These are phyloP conservation scores for Coregonus ussuriensis DNA, from an alignment of 2,797 vertebrate genomes.

Conservation along the genomic window DNA sequence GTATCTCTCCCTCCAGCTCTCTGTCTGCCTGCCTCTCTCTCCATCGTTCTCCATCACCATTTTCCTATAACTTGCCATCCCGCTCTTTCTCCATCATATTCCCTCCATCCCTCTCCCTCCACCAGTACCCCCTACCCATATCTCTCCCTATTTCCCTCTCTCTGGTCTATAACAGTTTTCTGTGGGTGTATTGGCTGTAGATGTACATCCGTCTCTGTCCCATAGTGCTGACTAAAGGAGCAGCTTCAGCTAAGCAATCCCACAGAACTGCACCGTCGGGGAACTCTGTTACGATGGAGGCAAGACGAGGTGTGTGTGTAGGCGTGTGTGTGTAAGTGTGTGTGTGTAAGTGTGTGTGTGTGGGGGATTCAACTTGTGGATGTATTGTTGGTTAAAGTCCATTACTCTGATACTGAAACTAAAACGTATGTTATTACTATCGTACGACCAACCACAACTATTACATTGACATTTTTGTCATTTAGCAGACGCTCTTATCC, in stretches of 20 bases:
- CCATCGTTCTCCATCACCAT: background rate
- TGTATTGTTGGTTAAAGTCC: background rate
- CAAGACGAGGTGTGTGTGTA: slow-evolving; percentile 7
- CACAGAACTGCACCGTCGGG: slow-evolving; percentile 64
- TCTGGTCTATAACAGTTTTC: slow-evolving; percentile 59
- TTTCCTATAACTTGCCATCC: background rate
- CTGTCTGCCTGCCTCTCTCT: background rate
- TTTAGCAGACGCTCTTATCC: no score
- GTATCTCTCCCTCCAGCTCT: background rate
- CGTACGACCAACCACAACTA: no score
- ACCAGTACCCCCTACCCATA: no score
- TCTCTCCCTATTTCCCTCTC: slow-evolving; percentile 7
- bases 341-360: slow-evolving; percentile 8
- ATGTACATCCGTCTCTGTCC: slow-evolving; percentile 61
- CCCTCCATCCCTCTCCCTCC: background rate
- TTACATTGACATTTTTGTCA: no score
- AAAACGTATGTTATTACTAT: no score
- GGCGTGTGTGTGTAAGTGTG: slow-evolving; percentile 26
- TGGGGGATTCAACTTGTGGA: background rate
- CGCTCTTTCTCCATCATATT: background rate
- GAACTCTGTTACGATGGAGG: slow-evolving; percentile 46
- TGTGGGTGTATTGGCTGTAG: slow-evolving; percentile 65
- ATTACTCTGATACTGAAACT: no score
- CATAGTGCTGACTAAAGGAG: slow-evolving; percentile 63
- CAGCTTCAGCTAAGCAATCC: slow-evolving; percentile 54